Percentiles rank a stretch among this genome's conserved stretches.
Evolutionary conservation across 1,140 invertebrate species (phyloP).

Genomic region (Pseudomyrmex gracilis): DNA sequence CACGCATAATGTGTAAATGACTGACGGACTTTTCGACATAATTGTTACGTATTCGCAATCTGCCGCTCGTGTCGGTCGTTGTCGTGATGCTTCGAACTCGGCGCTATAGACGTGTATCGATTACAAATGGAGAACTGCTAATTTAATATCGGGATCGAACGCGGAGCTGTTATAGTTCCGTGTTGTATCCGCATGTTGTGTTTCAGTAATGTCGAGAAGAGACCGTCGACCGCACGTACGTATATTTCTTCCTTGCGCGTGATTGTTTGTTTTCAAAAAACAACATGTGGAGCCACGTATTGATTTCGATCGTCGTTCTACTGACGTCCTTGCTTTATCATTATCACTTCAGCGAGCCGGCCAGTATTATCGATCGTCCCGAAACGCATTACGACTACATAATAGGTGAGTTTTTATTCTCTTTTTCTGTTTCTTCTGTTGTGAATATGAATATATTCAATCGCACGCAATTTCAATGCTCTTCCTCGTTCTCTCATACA

Average conservation of each 20-base stretch:
- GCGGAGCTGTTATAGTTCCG: conserved; percentile 38
- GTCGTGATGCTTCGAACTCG: conserved; percentile 27
- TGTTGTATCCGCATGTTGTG: conserved; percentile 50
- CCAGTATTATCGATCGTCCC: conserved; percentile 78
- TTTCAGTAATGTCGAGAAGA: conserved; percentile 35
- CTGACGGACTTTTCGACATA: background rate
- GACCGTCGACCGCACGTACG: conserved; percentile 30
- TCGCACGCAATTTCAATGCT: background rate
- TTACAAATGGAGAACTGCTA: conserved; percentile 75
- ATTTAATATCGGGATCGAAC: conserved; percentile 83
- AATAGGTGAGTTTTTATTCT: conserved; percentile 77
- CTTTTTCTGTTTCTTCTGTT: conserved; percentile 6
- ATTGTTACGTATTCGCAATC: conserved; percentile 16
- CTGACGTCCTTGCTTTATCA: conserved; percentile 79
- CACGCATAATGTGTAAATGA: background rate
- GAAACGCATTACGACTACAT: conserved; percentile 81
- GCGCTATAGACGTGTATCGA: conserved; percentile 63
- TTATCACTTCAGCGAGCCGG: conserved; percentile 75
- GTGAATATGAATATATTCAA: too few relatives aligned
- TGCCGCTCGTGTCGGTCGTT: background rate
- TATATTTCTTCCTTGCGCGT: conserved; percentile 38
- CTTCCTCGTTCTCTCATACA: background rate
- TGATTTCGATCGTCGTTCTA: conserved; percentile 74
- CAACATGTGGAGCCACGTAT: conserved; percentile 80
- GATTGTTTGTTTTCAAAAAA: conserved; percentile 3